Evolutionary conservation across 2,888 invertebrate genomes (phyloP), one percentile per base, ranked within the genome.

Genomic region (Pammene aurita): DNA sequence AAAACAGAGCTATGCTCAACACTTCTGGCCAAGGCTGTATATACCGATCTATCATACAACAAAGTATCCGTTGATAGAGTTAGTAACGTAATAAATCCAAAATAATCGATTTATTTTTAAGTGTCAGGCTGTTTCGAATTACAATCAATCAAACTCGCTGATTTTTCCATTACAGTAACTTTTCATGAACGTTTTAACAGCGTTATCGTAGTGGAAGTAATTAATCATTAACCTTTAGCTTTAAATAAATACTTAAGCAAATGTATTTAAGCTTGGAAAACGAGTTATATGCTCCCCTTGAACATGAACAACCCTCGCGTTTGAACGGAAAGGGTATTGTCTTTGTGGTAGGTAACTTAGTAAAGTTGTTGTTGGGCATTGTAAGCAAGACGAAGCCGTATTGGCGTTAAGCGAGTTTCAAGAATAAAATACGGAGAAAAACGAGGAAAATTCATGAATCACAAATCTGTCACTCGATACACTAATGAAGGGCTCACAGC

Each of bases 171-270:
- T 55, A 61, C 55, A 62, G 18, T 38, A 54, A 61, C 44, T 67
- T 67, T 55, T 62, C 67, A 62, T 41, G 48, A 61, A 35, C 56
- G 55, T 42, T 67, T 67, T 55, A 55, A 38, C n/a, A 34, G 18
- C 54, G 46, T 65, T 60, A 60, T 69, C 65, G 48, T 38, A 54
- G 13, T 61, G 38, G 48, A 66, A 48, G 56, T 61, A 70, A 66
- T 58, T 54, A 58, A 70, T 35, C 63, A 54, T 62, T 70, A 63
- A 70, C 70, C 70, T 70, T 66, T 63, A 48, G 16, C 38, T 44
- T 26, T 48, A 48, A 67, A 61, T 61, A 67, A 60, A 34, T 35
- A 52, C 34, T 52, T 48, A 58, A 48, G 11, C 61, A 48, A 48
- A 48, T 14, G 11, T 52, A 48, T 9, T 48, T 57, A 38, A 48